Conservation (phyloP, 2,888 invertebrate species). For the Eudemis profundana region DNA sequence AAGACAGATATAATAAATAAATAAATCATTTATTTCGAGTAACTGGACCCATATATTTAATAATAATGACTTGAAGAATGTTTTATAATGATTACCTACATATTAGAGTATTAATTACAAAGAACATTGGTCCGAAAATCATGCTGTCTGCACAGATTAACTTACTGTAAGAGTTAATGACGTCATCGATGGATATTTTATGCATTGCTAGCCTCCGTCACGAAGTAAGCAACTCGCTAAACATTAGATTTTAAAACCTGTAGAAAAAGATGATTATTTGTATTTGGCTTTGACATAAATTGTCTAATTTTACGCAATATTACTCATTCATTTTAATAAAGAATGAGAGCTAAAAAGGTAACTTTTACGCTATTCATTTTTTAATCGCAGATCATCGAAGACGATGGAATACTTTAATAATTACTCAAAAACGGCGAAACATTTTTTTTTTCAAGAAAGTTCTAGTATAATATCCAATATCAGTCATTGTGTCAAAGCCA, state of each 20-base stretch:
- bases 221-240: slow-evolving; percentile 24
- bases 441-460: too few relatives aligned
- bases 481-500: slow-evolving; percentile 25
- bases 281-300: slow-evolving; percentile 22
- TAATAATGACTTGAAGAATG: background rate
- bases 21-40: too few relatives aligned
- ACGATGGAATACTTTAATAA: too few relatives aligned
- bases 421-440: too few relatives aligned
- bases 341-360: too few relatives aligned
- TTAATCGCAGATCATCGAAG: too few relatives aligned
- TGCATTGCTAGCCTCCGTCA: background rate
- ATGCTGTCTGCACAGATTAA: slow-evolving; percentile 2
- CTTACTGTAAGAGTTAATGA: slow-evolving; percentile 19
- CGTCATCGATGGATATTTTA: background rate
- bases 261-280: slow-evolving; percentile 25
- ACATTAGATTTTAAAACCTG: slow-evolving; percentile 27
- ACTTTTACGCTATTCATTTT: too few relatives aligned
- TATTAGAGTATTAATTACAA: background rate
- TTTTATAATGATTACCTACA: background rate
- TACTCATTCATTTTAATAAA: too few relatives aligned
- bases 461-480: too few relatives aligned
- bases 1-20: too few relatives aligned
- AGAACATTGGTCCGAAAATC: slow-evolving; percentile 36
- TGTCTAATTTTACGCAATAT: too few relatives aligned
- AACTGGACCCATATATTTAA: too few relatives aligned